These are phyloP conservation scores for Lepidothrix coronata DNA, from an alignment of 2,113 vertebrate genomes.

Conservation along the genomic window DNA sequence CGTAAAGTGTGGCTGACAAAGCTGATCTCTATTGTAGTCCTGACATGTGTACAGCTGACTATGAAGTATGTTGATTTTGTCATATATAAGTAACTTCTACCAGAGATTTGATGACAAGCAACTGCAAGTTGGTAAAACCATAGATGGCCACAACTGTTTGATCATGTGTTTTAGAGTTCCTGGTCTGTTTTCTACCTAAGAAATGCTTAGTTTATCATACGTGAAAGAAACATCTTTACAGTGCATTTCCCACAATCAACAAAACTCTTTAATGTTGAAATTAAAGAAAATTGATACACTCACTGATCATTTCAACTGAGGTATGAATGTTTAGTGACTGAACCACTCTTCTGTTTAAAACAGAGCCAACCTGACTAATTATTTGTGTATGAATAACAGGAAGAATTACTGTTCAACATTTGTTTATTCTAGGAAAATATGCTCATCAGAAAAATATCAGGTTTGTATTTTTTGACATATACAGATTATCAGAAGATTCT, in stretches of 20 bases:
- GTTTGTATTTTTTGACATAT: neutral
- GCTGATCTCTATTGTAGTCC: neutral
- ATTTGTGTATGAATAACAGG: neutral
- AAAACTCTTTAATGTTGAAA: neutral
- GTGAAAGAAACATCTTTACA: neutral
- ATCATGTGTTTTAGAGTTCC: neutral
- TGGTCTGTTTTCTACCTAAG: neutral
- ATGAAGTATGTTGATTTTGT: neutral
- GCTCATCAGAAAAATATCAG: neutral
- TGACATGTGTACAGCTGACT: neutral
- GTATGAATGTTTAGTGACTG: neutral
- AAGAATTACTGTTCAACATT: neutral
- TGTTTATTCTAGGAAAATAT: neutral
- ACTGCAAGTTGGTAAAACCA: neutral
- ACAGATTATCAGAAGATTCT: neutral
- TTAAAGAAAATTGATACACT: neutral
- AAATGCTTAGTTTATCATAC: neutral
- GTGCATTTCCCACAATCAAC: neutral
- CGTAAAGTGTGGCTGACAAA: neutral
- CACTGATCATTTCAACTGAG: neutral
- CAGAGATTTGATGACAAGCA: neutral
- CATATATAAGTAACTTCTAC: neutral
- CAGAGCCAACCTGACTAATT: neutral
- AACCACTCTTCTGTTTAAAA: neutral
- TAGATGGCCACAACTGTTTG: neutral